Evolutionary conservation across 2,888 invertebrate species (phyloP).

Genomic region (Mamestra brassicae): DNA sequence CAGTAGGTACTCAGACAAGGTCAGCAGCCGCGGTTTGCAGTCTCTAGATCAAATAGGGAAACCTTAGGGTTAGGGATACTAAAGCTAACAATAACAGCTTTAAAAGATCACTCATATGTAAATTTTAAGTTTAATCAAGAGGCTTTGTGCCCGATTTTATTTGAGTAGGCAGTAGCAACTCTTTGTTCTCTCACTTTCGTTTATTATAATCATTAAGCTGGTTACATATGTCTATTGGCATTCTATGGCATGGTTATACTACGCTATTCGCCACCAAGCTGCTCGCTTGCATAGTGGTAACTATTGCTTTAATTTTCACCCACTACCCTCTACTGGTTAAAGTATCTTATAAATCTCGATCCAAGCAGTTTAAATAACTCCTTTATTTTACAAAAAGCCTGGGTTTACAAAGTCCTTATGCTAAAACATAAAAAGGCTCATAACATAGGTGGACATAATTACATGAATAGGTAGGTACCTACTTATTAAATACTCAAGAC

Average conservation of each 20-base stretch:
- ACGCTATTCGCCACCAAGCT: background rate
- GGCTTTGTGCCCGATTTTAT: slow-evolving; percentile 33
- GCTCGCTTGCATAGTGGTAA: background rate
- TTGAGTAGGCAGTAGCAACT: slow-evolving; percentile 29
- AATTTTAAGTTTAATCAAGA: background rate
- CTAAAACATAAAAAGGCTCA: no score
- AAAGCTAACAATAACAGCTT: background rate
- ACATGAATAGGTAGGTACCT: no score
- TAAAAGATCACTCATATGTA: background rate
- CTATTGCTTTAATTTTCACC: background rate
- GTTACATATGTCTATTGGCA: background rate
- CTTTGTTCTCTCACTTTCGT: slow-evolving; percentile 33
- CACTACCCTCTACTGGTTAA: background rate
- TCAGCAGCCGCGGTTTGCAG: no score
- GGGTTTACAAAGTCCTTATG: no score
- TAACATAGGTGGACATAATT: no score
- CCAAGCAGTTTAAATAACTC: no score
- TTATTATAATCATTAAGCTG: slow-evolving; percentile 27
- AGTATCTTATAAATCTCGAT: no score
- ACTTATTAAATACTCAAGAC: no score
- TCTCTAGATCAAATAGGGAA: no score
- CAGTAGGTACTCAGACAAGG: no score
- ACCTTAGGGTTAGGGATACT: no score
- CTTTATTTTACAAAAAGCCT: no score
- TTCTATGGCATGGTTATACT: background rate